Evolutionary conservation across 2,113 vertebrate genomes (phyloP), one percentile per base, ranked within the genome.

Genomic region (Xiphophorus hellerii): DNA sequence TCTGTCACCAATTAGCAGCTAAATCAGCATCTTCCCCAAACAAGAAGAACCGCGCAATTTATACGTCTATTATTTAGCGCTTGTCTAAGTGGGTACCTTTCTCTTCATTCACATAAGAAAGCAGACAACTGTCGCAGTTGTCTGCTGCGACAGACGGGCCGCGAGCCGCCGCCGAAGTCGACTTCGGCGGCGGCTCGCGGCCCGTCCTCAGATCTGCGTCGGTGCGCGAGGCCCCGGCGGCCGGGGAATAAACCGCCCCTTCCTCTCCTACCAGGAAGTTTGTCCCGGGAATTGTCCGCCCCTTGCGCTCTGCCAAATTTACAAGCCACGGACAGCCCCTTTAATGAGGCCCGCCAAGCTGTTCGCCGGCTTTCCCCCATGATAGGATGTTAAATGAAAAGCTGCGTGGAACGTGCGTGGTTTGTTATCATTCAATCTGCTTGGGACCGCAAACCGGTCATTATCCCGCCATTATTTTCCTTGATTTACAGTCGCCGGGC

Each of bases 1-100:
- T 98, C 97, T 99, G 98, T 99, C 97, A 97, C 97, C 97, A 99
- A 99, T 99, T 99, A 99, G 97, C 97, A 97, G 96, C 96, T 97
- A 98, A 99, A 98, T 98, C 97, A 96, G 97, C 96, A 96, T 96
- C 97, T 96, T 11, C 95, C 72, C 93, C 96, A 96, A 97, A 96
- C 95, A 97, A 94, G 94, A 88, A 90, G 6, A 93, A 92, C 83
- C 71, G 88, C 87, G 92, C 93, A 89, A 91, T 93, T 94, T 94
- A 92, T 92, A 91, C 83, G 92, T 94, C 91, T 93, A 88, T 94
- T 94, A 94, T 94, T 93, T 91, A 92, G 87, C 78, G 74, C 89
- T 86, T 85, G 92, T 90, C 90, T 93, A 73, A 91, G 87, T 88
- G 80, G 80, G 75, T 84, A 86, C 87, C 84, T 87, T 77, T 78